Base-by-base conservation (phyloP, 1,140 invertebrate genomes). In the Euschistus heros region DNA sequence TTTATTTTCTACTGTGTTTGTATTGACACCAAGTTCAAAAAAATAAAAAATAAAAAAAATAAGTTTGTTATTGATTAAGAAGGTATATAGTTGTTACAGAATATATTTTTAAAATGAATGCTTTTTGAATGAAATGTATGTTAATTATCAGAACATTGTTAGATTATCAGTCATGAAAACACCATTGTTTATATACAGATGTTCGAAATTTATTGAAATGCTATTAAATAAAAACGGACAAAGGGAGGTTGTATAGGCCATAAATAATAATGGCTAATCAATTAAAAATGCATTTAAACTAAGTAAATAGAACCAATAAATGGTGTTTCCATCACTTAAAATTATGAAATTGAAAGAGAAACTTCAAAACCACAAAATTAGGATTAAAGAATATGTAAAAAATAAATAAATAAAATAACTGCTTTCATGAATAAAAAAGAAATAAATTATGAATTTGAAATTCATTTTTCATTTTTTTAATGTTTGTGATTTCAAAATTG, bases 251-350 rank as follows among this genome's bases (percentile, higher is more conserved):
- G 33, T 37, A 37, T 10, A 37, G 33, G 33, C 33, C 13, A 37
- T 10, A 37, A 37, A 10, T 52, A 52, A 52, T 18, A 52, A 52
- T 20, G 55, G 42, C n/a, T 8, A n/a, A 42, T 61, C 37, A 61
- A 61, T 37, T 61, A 61, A 37, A 61, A 37, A 37, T 64, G 50
- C 42, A 64, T 54, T 52, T 30, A 64, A 22, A 30, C 15, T 64
- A 52, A 50, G 7, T 57, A 64, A 64, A 54, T 22, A 42, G 57
- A 42, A 55, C 18, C 6, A 60, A 60, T 20, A 57, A 57, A 57
- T 57, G 54, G 24, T 57, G 54, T 57, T 57, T 26, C 54, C 54
- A 57, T 57, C 24, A 27, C 44, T 63, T 33, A 47, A 6, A 50
- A 50, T 47, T 47, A 47, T 20, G 22, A 62, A 33, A 37, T 6